These are phyloP conservation scores for Poecilia gillii DNA, from an alignment of 2,797 vertebrate species.

Conservation along the genomic window DNA sequence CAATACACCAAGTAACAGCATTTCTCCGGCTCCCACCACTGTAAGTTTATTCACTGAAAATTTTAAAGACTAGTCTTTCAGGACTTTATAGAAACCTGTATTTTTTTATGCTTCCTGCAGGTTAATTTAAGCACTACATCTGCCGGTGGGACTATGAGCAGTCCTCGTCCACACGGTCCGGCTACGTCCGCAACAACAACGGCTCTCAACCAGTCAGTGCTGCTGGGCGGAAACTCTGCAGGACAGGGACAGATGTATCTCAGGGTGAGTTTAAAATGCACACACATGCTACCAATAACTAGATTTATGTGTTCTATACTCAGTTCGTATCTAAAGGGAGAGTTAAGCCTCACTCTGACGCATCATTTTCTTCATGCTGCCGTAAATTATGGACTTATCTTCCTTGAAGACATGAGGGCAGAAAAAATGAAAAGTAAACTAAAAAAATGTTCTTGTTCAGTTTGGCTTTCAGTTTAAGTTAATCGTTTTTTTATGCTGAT, in stretches of 20 bases:
- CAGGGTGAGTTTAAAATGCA: slow-evolving; percentile 84
- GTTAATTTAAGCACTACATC: slow-evolving; percentile 82
- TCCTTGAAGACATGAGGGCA: neutral
- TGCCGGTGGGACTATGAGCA: slow-evolving; percentile 77
- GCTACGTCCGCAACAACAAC: slow-evolving; percentile 87
- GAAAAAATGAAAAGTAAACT: neutral
- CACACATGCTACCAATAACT: neutral
- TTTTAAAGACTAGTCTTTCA: neutral
- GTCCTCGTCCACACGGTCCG: slow-evolving; percentile 80
- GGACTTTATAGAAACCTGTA: neutral
- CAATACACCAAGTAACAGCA: slow-evolving; percentile 89
- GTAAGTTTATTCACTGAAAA: slow-evolving; percentile 74
- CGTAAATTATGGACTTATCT: neutral
- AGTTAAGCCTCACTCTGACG: neutral
- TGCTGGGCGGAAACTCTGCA: slow-evolving; percentile 90
- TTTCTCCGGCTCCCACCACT: slow-evolving; percentile 87
- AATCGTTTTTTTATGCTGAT: neutral
- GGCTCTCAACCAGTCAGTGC: slow-evolving; percentile 92
- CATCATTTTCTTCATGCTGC: neutral
- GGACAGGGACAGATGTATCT: slow-evolving; percentile 98
- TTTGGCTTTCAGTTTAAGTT: neutral
- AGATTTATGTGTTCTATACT: neutral
- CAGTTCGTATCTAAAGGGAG: neutral
- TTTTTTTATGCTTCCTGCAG: slow-evolving; percentile 55
- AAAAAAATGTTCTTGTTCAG: neutral